phyloP scores from a whole-genome alignment of 2,888 invertebrate species.

The Andrena fulva region DNA sequence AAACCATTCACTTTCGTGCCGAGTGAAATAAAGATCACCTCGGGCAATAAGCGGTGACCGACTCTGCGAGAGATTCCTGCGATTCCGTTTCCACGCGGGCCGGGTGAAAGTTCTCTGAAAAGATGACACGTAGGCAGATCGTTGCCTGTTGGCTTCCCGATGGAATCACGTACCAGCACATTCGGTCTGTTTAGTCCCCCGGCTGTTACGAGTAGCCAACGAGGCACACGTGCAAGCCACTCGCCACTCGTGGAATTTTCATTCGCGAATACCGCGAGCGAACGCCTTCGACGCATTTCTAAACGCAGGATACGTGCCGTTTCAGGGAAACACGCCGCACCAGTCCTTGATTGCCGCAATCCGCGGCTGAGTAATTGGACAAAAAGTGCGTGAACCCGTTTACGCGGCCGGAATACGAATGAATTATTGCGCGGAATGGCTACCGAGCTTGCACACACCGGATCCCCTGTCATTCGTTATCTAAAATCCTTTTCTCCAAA shows the following conservation, averaged over 20 bases:
- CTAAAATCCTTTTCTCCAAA: too few species aligned
- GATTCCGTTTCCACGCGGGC: slow-evolving; percentile 31
- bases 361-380: slow-evolving; percentile 27
- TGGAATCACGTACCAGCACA: not conserved
- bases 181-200: not conserved
- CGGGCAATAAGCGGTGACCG: slow-evolving; percentile 21
- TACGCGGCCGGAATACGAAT: slow-evolving; percentile 40
- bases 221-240: slow-evolving; percentile 10
- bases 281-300: slow-evolving; percentile 16
- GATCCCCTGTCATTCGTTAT: slow-evolving; percentile 12
- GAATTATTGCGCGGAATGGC: slow-evolving; percentile 9
- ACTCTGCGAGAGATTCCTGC: slow-evolving; percentile 37
- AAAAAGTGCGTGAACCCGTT: slow-evolving; percentile 48
- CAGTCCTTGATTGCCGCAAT: slow-evolving; percentile 44
- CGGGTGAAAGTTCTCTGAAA: slow-evolving; percentile 52
- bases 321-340: slow-evolving; percentile 23
- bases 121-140: slow-evolving; percentile 43
- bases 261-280: slow-evolving; percentile 17
- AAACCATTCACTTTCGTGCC: slow-evolving; percentile 34
- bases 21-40: slow-evolving; percentile 23
- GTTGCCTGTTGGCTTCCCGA: not conserved
- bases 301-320: slow-evolving; percentile 15
- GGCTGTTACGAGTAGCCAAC: not conserved
- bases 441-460: not conserved
- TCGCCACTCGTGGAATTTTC: slow-evolving; percentile 22